Base-by-base conservation (phyloP, 2,888 invertebrate species). In the Smittia aterrima region DNA sequence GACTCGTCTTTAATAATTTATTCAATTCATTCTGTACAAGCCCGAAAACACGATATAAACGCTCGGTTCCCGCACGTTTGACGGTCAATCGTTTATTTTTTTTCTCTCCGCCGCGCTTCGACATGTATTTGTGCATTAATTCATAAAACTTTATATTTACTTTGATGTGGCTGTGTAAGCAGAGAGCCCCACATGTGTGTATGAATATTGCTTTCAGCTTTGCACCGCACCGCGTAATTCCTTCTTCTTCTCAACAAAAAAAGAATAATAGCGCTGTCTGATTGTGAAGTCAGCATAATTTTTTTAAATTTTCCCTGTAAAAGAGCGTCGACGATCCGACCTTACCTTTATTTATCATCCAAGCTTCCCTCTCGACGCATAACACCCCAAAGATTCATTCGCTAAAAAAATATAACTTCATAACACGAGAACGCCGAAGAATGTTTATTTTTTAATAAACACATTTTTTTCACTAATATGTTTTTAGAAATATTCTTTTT, bases 1-100 rank as follows among this genome's bases (percentile, higher is more conserved):
- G 47, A 3, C n/a, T 47, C 47, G 47, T 47, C 47, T 47, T 47
- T n/a, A 47, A 47, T 47, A 47, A 47, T 47, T 47, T 47, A 47
- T 47, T 47, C 47, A 47, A 47, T 47, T 47, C 47, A 47, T 47
- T 47, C 16, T 47, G 47, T 47, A 47, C 47, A 47, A 11, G 16
- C 47, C 47, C 11, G 16, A 47, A 47, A 47, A 47, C 47, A 47
- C 47, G 47, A 47, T 47, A 47, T 47, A 47, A 47, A 47, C 16
- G 27, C 18, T 70, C 70, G 70, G 41, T 53, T 70, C 70, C 54
- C 70, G 70, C 70, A 70, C 70, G 54, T 54, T 70, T 70, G 53
- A 70, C 32, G 53, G 70, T 32, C 54, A 54, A 70, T 53, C 53
- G 41, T 58, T 58, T 58, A 58, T 58, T 18, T 18, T n/a, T n/a